Conservation (phyloP, 2,888 invertebrate genomes). For the Deilephila porcellus region DNA sequence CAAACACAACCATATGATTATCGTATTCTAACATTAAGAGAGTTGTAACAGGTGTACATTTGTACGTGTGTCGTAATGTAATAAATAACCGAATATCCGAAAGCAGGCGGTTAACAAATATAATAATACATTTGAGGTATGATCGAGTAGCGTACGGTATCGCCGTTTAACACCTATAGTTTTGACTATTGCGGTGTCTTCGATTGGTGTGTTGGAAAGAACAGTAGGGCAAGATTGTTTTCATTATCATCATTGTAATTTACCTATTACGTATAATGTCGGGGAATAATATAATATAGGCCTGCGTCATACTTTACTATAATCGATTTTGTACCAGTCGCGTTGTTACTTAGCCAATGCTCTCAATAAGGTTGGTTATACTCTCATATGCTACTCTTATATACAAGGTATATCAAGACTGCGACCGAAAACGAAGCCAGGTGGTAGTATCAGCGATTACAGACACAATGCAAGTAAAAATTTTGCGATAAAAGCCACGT, state of each 20-base stretch:
- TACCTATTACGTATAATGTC: neutral
- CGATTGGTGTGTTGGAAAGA: neutral
- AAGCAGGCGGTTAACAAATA: conserved; percentile 36
- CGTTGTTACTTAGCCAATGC: too few relatives aligned
- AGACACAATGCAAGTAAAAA: too few relatives aligned
- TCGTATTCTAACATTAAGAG: conserved; percentile 33
- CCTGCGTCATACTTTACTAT: too few relatives aligned
- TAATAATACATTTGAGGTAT: conserved; percentile 53
- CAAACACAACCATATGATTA: conserved; percentile 4
- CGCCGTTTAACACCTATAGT: conserved; percentile 61
- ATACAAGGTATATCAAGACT: too few relatives aligned
- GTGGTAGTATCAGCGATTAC: too few relatives aligned
- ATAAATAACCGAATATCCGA: conserved; percentile 23
- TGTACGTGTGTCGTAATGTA: conserved; percentile 45
- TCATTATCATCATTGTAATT: too few relatives aligned
- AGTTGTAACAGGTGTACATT: conserved; percentile 47
- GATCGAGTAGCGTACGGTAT: conserved; percentile 52
- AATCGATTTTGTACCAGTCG: too few relatives aligned
- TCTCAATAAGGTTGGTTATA: too few relatives aligned
- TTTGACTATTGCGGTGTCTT: conserved; percentile 39
- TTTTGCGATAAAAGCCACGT: too few relatives aligned
- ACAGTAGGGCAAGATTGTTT: neutral
- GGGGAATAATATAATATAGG: neutral
- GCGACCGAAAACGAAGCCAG: too few relatives aligned
- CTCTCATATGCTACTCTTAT: too few relatives aligned